These are phyloP conservation scores for Volucella inflata DNA, from an alignment of 2,888 invertebrate genomes.

Conservation along the genomic window DNA sequence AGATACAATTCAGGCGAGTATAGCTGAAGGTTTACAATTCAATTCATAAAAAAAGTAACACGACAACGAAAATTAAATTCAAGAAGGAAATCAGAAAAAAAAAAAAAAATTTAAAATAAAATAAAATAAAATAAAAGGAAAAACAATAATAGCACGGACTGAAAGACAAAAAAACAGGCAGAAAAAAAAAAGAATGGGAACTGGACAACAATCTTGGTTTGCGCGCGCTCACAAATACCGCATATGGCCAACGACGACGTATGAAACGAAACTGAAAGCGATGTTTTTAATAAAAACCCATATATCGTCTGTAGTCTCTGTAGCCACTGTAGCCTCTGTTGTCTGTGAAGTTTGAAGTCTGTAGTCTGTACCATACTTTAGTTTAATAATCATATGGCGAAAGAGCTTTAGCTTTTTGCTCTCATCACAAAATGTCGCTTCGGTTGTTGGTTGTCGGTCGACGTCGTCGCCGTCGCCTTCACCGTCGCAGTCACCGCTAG, in stretches of 20 bases:
- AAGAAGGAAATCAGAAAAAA: background rate
- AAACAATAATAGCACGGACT: conserved; percentile 4
- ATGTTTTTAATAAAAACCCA: conserved; percentile 71
- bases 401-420: conserved; percentile 74
- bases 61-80: background rate
- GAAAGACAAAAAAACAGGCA: background rate
- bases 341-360: no score
- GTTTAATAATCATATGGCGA: conserved; percentile 72
- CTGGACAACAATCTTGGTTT: conserved; percentile 46
- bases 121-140: conserved; percentile 1
- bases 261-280: conserved; percentile 84
- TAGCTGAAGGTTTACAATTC: conserved; percentile 45
- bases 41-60: conserved; percentile 43
- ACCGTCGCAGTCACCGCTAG: conserved; percentile 19
- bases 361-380: conserved; percentile 60
- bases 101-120: conserved; percentile 13
- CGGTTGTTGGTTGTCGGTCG: background rate
- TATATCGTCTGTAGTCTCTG: conserved; percentile 52
- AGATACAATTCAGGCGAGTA: conserved; percentile 9
- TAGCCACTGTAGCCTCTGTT: no score
- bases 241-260: conserved; percentile 79
- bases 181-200: conserved; percentile 22
- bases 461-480: background rate
- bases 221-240: conserved; percentile 67
- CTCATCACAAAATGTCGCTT: conserved; percentile 58